These are phyloP conservation scores for Aurelia aurita complex sp. Pacific DNA, from an alignment of 30 jellyfish, hydroid and myxozoan species.

Conservation along the genomic window DNA sequence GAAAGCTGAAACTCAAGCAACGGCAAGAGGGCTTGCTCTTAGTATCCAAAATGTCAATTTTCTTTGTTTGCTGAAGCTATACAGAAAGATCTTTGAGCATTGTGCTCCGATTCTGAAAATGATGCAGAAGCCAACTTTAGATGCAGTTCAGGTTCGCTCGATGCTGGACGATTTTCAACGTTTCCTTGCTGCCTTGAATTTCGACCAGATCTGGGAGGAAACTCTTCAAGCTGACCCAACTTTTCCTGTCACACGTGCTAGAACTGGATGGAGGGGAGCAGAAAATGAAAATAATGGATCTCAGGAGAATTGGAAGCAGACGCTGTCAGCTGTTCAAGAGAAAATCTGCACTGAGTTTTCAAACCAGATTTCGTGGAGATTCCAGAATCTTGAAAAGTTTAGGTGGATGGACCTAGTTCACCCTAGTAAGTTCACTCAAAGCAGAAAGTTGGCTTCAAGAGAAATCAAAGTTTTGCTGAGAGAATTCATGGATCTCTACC, in stretches of 20 bases:
- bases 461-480: not conserved
- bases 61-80: conserved; percentile 7
- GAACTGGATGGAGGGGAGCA: conserved; percentile 25
- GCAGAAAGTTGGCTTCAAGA: not conserved
- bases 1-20: conserved; percentile 30
- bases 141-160: conserved; percentile 4
- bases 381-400: conserved; percentile 5
- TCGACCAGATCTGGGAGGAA: conserved; percentile 22
- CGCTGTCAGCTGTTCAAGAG: not conserved
- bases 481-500: conserved; percentile 25
- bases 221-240: conserved; percentile 12
- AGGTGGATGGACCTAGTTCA: conserved; percentile 25
- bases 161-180: conserved; percentile 15
- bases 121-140: conserved; percentile 33
- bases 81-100: conserved; percentile 1
- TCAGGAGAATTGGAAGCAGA: not conserved
- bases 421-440: conserved; percentile 6
- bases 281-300: conserved; percentile 6
- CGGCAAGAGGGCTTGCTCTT: conserved; percentile 38
- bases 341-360: not conserved
- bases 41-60: conserved; percentile 2
- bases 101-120: conserved; percentile 9
- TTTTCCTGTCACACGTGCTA: conserved; percentile 9
- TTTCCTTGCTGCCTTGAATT: not conserved
- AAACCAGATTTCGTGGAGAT: conserved; percentile 23